A percentile compares a stretch with the other conserved stretches of the same genome.
These are phyloP conservation scores for Pseudopipra pipra DNA, from an alignment of 2,113 vertebrate species.

Conservation along the genomic window DNA sequence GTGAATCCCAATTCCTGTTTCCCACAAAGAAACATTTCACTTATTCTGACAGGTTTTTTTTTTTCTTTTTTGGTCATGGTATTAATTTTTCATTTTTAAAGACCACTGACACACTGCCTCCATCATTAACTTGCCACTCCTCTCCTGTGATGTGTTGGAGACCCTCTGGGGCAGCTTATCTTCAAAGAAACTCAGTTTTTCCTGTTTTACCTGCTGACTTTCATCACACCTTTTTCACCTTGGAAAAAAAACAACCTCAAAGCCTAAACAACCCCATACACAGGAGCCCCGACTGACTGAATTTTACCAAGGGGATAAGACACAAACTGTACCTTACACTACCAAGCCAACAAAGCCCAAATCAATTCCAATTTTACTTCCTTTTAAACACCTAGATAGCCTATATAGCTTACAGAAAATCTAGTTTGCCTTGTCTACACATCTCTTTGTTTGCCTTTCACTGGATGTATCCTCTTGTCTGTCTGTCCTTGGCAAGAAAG, in stretches of 20 bases:
- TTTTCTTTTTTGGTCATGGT: not conserved
- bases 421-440: not conserved
- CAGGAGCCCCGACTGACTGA: not conserved
- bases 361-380: not conserved
- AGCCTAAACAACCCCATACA: accelerated
- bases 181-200: not conserved
- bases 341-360: not conserved
- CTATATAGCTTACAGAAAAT: not conserved
- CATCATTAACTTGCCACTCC: not conserved
- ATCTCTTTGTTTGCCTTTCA: not conserved
- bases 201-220: not conserved
- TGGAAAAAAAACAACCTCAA: not conserved
- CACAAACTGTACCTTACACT: not conserved
- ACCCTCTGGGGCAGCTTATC: not conserved
- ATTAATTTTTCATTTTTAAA: not conserved
- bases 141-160: not conserved
- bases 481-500: not conserved
- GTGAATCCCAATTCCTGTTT: not conserved
- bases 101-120: not conserved
- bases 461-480: not conserved
- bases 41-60: not conserved
- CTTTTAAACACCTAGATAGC: not conserved
- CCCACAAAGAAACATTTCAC: not conserved
- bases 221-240: not conserved
- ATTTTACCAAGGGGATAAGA: not conserved